Percentiles rank a stretch among this genome's conserved stretches.
Evolutionary conservation across 2,888 invertebrate genomes (phyloP).

Genomic region (Dorcus parallelipipedus): DNA sequence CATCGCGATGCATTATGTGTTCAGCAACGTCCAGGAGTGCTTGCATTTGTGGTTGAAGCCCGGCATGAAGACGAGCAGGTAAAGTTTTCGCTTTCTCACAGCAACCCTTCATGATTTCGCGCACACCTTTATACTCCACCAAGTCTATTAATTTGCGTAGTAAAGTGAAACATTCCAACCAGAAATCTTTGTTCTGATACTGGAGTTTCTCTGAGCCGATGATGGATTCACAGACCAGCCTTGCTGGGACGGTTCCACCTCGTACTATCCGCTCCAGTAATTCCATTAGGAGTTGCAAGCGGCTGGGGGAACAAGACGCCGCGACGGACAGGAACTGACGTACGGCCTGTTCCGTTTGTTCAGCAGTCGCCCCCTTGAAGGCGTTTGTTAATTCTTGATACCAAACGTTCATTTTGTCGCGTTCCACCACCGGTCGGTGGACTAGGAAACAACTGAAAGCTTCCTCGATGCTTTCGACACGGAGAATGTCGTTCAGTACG

Average conservation of each 20-base stretch:
- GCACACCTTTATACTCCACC: conserved; percentile 93
- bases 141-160: conserved; percentile 82
- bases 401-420: conserved; percentile 64
- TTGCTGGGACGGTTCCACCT: conserved; percentile 69
- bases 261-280: conserved; percentile 74
- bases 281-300: conserved; percentile 71
- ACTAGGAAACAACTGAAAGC: conserved; percentile 87
- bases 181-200: conserved; percentile 79
- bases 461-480: conserved; percentile 81
- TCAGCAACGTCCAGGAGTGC: conserved; percentile 78
- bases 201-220: conserved; percentile 79
- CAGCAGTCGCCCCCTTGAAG: conserved; percentile 64
- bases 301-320: conserved; percentile 68
- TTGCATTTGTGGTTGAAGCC: conserved; percentile 76
- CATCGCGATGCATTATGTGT: conserved; percentile 88
- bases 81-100: conserved; percentile 84
- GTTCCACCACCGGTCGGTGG: conserved; percentile 68
- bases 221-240: conserved; percentile 84
- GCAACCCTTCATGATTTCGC: conserved; percentile 90
- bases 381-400: conserved; percentile 66
- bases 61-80: conserved; percentile 74
- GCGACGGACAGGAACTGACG: conserved; percentile 72
- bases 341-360: conserved; percentile 72
- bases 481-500: conserved; percentile 62
- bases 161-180: conserved; percentile 84